Conservation (phyloP, 2,888 invertebrate genomes). For the Strigamia transsilvanica region DNA sequence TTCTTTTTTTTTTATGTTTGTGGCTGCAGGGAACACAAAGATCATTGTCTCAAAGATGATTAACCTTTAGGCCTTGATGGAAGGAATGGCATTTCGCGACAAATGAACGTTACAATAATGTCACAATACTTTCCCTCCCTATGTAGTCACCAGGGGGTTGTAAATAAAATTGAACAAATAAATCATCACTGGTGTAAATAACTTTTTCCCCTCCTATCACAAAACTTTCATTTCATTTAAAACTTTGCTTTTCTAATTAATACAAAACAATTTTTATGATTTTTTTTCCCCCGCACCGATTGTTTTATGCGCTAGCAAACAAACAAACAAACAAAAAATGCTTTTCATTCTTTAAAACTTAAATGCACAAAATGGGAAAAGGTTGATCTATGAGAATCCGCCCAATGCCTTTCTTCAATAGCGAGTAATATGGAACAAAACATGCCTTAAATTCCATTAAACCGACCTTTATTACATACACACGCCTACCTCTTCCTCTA, state of each 20-base stretch:
- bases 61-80: conserved; percentile 20
- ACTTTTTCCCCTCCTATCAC: background rate
- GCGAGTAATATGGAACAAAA: conserved; percentile 13
- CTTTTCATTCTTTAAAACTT: too few species aligned
- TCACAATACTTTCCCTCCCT: conserved; percentile 6
- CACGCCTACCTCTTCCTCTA: conserved; percentile 20
- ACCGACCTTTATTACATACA: conserved; percentile 1
- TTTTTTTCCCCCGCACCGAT: background rate
- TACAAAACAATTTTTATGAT: background rate
- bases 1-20: background rate
- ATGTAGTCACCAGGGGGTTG: background rate
- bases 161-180: conserved; percentile 20
- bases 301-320: too few species aligned
- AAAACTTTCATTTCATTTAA: background rate
- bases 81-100: conserved; percentile 20
- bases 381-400: conserved; percentile 1
- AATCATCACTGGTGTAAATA: background rate
- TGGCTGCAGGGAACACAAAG: background rate
- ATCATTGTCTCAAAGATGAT: conserved; percentile 20
- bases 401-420: conserved; percentile 15
- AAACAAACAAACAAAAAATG: too few species aligned
- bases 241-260: conserved; percentile 9
- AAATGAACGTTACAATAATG: background rate
- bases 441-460: conserved; percentile 2
- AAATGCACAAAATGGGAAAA: background rate